phyloP scores from a whole-genome alignment of 2,888 invertebrate species.

The Dicranocentrus wangi region DNA sequence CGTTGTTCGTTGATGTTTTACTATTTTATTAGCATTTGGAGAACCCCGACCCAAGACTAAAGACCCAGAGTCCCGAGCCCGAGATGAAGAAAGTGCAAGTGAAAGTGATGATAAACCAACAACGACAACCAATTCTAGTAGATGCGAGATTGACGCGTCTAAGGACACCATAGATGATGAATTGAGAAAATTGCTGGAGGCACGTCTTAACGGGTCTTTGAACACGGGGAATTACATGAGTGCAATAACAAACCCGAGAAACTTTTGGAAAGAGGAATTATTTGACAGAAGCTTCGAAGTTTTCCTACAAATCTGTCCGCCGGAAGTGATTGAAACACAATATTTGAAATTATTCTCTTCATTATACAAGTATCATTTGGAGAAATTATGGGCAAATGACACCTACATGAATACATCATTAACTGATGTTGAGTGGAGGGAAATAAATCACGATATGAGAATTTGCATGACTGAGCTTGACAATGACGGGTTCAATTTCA shows the following conservation, averaged over 20 bases:
- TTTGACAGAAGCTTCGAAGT: conserved; percentile 32
- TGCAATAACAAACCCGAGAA: conserved; percentile 6
- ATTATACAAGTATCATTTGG: conserved; percentile 22
- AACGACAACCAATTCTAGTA: not conserved
- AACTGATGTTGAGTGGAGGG: conserved; percentile 31
- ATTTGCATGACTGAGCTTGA: not conserved
- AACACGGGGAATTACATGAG: conserved; percentile 12
- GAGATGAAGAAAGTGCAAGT: not conserved
- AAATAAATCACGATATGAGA: conserved; percentile 31
- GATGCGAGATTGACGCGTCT: conserved; percentile 1
- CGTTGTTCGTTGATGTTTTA: not conserved
- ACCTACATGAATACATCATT: not conserved
- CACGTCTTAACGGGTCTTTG: conserved; percentile 39
- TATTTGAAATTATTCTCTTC: conserved; percentile 27
- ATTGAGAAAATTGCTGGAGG: conserved; percentile 8
- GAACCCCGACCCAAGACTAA: not conserved
- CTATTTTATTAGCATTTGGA: conserved; percentile 9
- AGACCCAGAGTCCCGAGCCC: not conserved
- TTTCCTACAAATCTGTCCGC: conserved; percentile 10
- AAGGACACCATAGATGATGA: conserved; percentile 24
- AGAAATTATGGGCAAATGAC: conserved; percentile 29
- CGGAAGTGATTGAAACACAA: not conserved
- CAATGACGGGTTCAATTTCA: not conserved
- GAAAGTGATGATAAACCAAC: not conserved
- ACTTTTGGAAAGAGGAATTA: conserved; percentile 51